phyloP scores from a whole-genome alignment of 1,140 invertebrate genomes.

The Leptinotarsa lineolata region DNA sequence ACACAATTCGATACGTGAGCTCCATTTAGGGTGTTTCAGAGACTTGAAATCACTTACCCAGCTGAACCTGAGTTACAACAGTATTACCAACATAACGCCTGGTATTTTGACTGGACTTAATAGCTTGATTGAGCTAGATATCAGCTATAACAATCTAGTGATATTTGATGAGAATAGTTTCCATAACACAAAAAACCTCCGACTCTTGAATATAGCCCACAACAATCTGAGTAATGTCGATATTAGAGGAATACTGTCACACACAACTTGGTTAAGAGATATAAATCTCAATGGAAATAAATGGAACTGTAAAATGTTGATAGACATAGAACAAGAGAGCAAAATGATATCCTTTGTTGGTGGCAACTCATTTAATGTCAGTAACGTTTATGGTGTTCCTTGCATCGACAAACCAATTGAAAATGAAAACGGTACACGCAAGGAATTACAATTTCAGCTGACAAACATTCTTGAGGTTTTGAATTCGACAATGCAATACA shows the following conservation, averaged over 20 bases:
- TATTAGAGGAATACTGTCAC: slow-evolving; percentile 1
- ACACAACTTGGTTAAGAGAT: slow-evolving; percentile 15
- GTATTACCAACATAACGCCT: not conserved
- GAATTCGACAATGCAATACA: not conserved
- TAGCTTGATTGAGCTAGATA: slow-evolving; percentile 9
- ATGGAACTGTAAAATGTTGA: slow-evolving; percentile 18
- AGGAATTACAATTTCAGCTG: not conserved
- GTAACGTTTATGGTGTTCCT: slow-evolving; percentile 21
- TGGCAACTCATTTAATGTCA: slow-evolving; percentile 20
- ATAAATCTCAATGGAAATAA: slow-evolving; percentile 21
- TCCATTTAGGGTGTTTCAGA: slow-evolving; percentile 19
- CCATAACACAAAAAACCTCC: slow-evolving; percentile 15
- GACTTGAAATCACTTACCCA: not conserved
- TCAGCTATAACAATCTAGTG: slow-evolving; percentile 16
- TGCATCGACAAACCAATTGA: slow-evolving; percentile 1
- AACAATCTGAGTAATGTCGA: slow-evolving; percentile 20
- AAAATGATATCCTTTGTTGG: not conserved
- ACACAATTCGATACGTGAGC: not conserved
- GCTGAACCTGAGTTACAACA: slow-evolving; percentile 16
- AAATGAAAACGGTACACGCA: not conserved
- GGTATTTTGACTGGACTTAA: slow-evolving; percentile 9
- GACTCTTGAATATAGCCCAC: slow-evolving; percentile 17
- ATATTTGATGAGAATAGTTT: slow-evolving; percentile 19
- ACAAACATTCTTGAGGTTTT: not conserved
- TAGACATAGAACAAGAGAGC: not conserved